Evolutionary conservation across 2,797 vertebrate genomes (phyloP), one percentile per base, ranked within the genome.

Genomic region (Loriculus beryllinus): DNA sequence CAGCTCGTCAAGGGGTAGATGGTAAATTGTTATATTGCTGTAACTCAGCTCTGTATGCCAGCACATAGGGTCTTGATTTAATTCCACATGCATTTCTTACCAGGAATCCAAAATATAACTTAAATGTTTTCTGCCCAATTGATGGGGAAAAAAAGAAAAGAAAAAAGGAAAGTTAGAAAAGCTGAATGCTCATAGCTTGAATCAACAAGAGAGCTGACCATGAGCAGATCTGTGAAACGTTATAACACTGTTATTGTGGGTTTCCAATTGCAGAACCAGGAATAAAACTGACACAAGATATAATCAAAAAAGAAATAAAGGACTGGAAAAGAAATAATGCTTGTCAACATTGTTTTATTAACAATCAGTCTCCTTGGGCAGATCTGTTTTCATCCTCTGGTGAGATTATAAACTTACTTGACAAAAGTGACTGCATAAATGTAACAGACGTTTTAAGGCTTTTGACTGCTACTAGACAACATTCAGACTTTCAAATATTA

Each of bases 311-410:
- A 92, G 86, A 88, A 92, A n/a, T 78, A 90, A 81, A 90, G 52
- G 82, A 29, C 76, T 93, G 94, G 92, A 91, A 94, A 96, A 94
- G 82, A 96, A 95, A 93, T 96, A 89, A 94, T 65, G 69, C 47
- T 72, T 63, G 65, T 76, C 89, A 96, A 83, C 74, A 52, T 68
- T 93, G 54, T 40, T 95, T 86, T 93, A 91, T 82, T 91, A 78
- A 74, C 59, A 83, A 67, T 78, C 86, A 83, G 77, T 91, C 92
- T 96, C 89, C 43, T 94, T 13, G 48, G 91, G 76, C 76, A 82
- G 76, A 95, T 90, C 79, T 91, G 80, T 92, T 96, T 96, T 94
- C 91, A 70, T 79, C 71, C 93, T 96, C 91, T 93, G 43, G 76
- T 89, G 90, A 92, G 86, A 95, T 94, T 90, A 91, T 91, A 87